A percentile compares a stretch with the other conserved stretches of the same genome.
Evolutionary conservation across 2,888 invertebrate genomes (phyloP).

Genomic region (Glomeris marginata): DNA sequence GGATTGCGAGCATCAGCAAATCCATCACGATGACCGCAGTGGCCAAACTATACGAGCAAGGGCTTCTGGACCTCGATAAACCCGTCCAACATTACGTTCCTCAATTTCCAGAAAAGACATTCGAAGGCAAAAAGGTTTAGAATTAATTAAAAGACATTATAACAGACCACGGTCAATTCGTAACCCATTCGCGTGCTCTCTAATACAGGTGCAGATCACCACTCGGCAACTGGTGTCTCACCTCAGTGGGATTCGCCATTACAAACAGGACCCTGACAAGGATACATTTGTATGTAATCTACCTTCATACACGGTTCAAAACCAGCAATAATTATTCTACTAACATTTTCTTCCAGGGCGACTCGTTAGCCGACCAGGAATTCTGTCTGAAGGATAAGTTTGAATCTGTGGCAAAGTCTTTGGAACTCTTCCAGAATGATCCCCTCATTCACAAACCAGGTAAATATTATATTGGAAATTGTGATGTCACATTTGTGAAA

Average conservation of each 20-base stretch:
- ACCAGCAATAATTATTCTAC: background rate
- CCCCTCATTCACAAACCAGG: slow-evolving; percentile 37
- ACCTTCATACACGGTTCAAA: slow-evolving; percentile 11
- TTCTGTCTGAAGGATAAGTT: slow-evolving; percentile 33
- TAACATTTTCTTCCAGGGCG: background rate
- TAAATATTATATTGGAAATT: too few species aligned
- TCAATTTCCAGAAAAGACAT: slow-evolving; percentile 36
- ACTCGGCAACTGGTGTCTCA: slow-evolving; percentile 38
- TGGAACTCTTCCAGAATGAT: slow-evolving; percentile 40
- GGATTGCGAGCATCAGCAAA: slow-evolving; percentile 45
- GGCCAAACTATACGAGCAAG: slow-evolving; percentile 36
- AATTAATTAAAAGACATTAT: background rate
- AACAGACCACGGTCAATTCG: background rate
- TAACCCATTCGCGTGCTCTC: background rate
- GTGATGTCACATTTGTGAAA: too few species aligned
- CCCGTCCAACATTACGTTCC: slow-evolving; percentile 38
- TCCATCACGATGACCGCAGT: slow-evolving; percentile 38
- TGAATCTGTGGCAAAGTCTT: slow-evolving; percentile 28
- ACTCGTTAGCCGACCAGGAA: slow-evolving; percentile 25
- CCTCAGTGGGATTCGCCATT: slow-evolving; percentile 40
- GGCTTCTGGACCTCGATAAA: slow-evolving; percentile 37
- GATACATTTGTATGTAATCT: background rate
- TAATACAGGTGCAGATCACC: slow-evolving; percentile 33
- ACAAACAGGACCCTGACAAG: slow-evolving; percentile 23
- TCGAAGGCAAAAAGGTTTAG: slow-evolving; percentile 32